These are phyloP conservation scores for Uropsilus gracilis DNA, from an alignment of 2,113 vertebrate species.

Conservation along the genomic window DNA sequence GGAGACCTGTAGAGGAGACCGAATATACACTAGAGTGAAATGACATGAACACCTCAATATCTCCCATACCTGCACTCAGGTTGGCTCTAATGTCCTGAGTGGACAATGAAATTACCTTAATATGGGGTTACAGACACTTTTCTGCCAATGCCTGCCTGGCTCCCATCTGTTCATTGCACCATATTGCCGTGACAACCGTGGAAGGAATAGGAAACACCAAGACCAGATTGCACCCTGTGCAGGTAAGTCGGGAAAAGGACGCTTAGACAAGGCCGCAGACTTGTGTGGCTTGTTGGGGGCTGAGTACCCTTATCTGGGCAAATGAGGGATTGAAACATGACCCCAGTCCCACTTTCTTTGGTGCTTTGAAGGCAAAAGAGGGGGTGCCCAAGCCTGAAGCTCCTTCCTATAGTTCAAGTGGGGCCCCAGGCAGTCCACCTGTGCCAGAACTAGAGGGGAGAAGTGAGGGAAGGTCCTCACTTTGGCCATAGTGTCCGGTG, in stretches of 20 bases:
- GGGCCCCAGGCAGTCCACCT: background rate
- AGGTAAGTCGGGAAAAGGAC: conserved; percentile 83
- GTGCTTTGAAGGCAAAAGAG: background rate
- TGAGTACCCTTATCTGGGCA: background rate
- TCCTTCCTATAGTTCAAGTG: background rate
- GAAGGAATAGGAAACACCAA: conserved; percentile 96
- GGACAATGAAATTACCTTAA: conserved; percentile 83
- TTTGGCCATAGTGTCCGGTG: background rate
- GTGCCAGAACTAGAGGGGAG: background rate
- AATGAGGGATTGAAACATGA: accelerated
- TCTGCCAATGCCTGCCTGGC: conserved; percentile 94
- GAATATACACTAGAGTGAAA: background rate
- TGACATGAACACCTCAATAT: background rate
- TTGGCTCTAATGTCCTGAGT: background rate
- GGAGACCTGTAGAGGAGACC: background rate
- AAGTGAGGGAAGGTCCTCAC: no score
- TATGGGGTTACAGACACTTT: conserved; percentile 86
- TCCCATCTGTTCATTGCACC: conserved; percentile 93
- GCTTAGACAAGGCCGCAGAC: no score
- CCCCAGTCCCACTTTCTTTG: background rate
- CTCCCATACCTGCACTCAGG: background rate
- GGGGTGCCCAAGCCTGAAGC: background rate
- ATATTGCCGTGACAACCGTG: conserved; percentile 93
- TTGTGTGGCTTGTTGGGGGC: background rate
- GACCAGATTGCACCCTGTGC: conserved; percentile 93